Conservation (phyloP, 1,140 invertebrate species). For the Listronotus oregonensis region DNA sequence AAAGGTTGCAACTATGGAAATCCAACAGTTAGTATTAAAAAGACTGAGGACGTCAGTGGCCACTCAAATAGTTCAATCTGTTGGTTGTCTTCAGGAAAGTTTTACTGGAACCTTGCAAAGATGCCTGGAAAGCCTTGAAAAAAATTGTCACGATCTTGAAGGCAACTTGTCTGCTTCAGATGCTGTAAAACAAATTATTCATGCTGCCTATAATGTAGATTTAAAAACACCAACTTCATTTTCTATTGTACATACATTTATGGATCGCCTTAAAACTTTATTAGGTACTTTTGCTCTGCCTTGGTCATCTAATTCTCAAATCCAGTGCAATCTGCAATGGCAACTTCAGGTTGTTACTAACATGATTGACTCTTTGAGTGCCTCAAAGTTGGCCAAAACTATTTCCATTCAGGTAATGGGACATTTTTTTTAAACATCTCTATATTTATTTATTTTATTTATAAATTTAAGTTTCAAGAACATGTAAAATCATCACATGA, state of each 20-base stretch:
- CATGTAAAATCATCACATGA: slow-evolving; percentile 71
- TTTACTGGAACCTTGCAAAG: slow-evolving; percentile 82
- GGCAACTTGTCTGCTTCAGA: slow-evolving; percentile 70
- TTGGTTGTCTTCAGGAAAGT: slow-evolving; percentile 81
- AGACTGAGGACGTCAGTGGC: slow-evolving; percentile 80
- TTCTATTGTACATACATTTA: slow-evolving; percentile 72
- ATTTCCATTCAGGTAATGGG: slow-evolving; percentile 72
- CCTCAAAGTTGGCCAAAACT: slow-evolving; percentile 72
- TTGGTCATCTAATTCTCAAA: slow-evolving; percentile 67
- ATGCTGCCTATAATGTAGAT: slow-evolving; percentile 82
- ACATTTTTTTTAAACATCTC: neutral
- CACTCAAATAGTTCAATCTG: slow-evolving; percentile 77
- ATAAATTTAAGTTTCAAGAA: slow-evolving; percentile 63
- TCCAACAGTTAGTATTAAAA: slow-evolving; percentile 76
- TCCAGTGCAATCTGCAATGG: slow-evolving; percentile 72
- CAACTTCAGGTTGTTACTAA: slow-evolving; percentile 69
- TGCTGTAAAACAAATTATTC: slow-evolving; percentile 81
- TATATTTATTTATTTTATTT: neutral
- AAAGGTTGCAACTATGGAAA: slow-evolving; percentile 71
- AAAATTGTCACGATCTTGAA: slow-evolving; percentile 63
- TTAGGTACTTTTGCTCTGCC: slow-evolving; percentile 65
- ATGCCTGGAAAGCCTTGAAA: slow-evolving; percentile 70
- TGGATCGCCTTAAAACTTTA: slow-evolving; percentile 79
- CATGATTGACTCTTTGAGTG: slow-evolving; percentile 74
- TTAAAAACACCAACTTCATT: slow-evolving; percentile 78